A percentile compares a stretch with the other conserved stretches of the same genome.
Conservation (phyloP, 2,113 vertebrate genomes). For the Progne subis region DNA sequence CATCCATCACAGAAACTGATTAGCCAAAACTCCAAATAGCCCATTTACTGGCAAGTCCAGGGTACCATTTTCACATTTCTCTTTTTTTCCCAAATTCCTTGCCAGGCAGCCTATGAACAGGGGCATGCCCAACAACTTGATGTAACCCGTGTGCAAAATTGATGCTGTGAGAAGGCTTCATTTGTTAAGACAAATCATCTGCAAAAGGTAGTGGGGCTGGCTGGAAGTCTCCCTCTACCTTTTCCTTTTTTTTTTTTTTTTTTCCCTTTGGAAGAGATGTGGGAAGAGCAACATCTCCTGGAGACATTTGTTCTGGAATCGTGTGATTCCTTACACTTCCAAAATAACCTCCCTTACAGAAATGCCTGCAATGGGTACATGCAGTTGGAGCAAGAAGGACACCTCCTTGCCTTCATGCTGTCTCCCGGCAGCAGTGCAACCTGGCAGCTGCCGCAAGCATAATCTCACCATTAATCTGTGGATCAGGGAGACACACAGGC, state of each 20-base stretch:
- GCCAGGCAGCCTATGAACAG: background rate
- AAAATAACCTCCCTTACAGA: slow-evolving; percentile 19
- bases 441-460: background rate
- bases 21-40: background rate
- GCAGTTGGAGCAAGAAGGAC: background rate
- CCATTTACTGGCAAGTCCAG: background rate
- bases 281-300: slow-evolving; percentile 23
- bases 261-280: background rate
- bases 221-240: background rate
- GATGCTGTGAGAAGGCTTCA: background rate
- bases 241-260: background rate
- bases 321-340: background rate
- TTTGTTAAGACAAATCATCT: background rate
- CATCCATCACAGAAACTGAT: background rate
- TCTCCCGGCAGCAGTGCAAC: background rate
- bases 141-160: background rate
- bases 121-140: background rate
- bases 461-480: background rate
- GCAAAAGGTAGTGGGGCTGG: background rate
- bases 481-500: background rate
- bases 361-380: background rate
- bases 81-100: background rate
- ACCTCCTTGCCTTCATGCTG: background rate
- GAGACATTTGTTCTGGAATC: slow-evolving; percentile 1
- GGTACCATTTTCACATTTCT: background rate